Evolutionary conservation across 2,113 vertebrate genomes (phyloP), one percentile per base, ranked within the genome.

Genomic region (Archocentrus centrarchus): DNA sequence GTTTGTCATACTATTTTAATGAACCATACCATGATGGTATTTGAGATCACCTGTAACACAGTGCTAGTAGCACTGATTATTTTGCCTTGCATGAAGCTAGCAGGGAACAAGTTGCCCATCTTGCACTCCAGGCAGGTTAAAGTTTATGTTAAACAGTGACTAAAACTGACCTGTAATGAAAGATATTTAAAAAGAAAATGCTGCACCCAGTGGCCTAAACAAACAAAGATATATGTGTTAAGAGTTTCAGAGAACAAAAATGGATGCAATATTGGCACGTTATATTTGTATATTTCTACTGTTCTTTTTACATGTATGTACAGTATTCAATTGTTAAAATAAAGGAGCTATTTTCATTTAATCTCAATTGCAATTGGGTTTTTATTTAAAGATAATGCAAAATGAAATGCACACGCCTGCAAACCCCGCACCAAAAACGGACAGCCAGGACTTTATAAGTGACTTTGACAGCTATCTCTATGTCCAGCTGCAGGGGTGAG

Each of bases 401-500:
- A 78, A 41, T 32, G 37, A 61, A 66, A 57, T 20, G 58, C 11
- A 14, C 11, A 18, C 44, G 44, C 64, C 17, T 0, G 53, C 80
- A 22, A 58, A 39, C 22, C 57, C 14, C 68, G 9, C 77, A 53
- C 55, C 53, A 22, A 85, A 35, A 84, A 30, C 3, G 41, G 86
- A 59, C 79, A 59, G 14, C 24, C 44, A 39, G 14, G 60, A 44
- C 76, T 37, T 68, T 81, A 64, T 80, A 75, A 78, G 82, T 79
- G 77, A 86, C 91, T 91, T 79, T 88, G 93, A 94, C 93, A 89
- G 90, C 81, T 90, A 93, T 93, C 91, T 92, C 92, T 92, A 80
- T 94, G 87, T 94, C 86, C 93, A 98, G 97, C 96, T 97, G 97
- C 97, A 0, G 97, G 97, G 93, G 97, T 96, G 87, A 98, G 97